A percentile compares a stretch with the other conserved stretches of the same genome.
Conservation (phyloP, 2,797 vertebrate species). For the Myotis vivesi region DNA sequence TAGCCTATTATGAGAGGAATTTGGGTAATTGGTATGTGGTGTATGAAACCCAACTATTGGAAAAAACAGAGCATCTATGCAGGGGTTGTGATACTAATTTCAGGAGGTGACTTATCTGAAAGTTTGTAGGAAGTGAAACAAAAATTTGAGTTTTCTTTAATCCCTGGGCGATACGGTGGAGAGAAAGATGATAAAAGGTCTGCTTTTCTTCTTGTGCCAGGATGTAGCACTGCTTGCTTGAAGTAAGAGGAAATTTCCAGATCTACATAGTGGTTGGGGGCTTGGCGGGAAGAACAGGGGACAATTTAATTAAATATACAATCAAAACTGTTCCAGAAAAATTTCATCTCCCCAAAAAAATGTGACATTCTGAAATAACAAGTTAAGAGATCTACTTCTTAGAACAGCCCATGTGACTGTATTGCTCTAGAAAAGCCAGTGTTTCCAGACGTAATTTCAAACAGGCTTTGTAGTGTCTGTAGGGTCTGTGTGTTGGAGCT, state of each 20-base stretch:
- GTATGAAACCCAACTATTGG: slow-evolving; percentile 30
- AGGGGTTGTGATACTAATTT: neutral
- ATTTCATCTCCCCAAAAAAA: slow-evolving; percentile 64
- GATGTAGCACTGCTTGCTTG: slow-evolving; percentile 50
- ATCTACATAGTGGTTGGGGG: neutral
- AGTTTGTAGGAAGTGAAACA: slow-evolving; percentile 52
- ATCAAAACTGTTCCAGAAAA: slow-evolving; percentile 66
- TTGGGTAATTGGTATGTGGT: slow-evolving; percentile 38
- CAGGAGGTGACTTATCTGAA: slow-evolving; percentile 41
- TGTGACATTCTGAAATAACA: slow-evolving; percentile 72
- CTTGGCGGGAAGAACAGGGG: neutral
- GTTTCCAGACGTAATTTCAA: neutral
- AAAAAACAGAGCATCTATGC: neutral
- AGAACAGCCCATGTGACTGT: slow-evolving; percentile 2
- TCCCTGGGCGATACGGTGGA: slow-evolving; percentile 57
- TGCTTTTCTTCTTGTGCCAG: slow-evolving; percentile 71
- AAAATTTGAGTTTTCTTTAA: slow-evolving; percentile 56
- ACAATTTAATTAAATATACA: slow-evolving; percentile 61
- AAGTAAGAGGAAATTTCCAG: slow-evolving; percentile 26
- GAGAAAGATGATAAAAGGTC: slow-evolving; percentile 69
- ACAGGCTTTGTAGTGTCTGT: neutral
- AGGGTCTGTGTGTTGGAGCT: neutral
- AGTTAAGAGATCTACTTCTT: slow-evolving; percentile 58
- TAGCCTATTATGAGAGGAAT: slow-evolving; percentile 3
- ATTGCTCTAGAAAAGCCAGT: neutral